Evolutionary conservation across 2,797 vertebrate species (phyloP).

Genomic region (Vireo griseus): DNA sequence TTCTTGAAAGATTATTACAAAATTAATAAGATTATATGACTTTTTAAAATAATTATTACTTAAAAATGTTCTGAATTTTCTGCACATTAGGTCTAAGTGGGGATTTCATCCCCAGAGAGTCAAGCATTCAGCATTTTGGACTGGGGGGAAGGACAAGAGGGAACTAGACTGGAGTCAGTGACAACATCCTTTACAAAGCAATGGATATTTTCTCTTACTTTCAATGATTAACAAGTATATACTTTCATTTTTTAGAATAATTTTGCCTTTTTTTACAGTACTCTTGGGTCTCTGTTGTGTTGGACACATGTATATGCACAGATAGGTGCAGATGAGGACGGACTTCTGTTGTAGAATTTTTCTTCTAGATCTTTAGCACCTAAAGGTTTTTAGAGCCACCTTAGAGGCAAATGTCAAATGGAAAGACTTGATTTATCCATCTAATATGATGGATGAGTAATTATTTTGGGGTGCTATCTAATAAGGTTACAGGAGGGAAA

Average conservation of each 20-base stretch:
- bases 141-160: background rate
- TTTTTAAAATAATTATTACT: accelerated
- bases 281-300: background rate
- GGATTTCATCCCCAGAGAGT: background rate
- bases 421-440: background rate
- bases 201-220: background rate
- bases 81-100: background rate
- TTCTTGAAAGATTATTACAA: background rate
- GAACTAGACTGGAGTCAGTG: accelerated
- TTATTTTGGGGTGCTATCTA: background rate
- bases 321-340: accelerated
- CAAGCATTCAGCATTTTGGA: background rate
- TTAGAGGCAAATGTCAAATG: background rate
- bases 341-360: background rate
- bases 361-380: background rate
- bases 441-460: background rate
- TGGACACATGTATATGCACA: accelerated
- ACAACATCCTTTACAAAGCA: background rate
- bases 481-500: background rate
- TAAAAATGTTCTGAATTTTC: background rate
- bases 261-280: background rate
- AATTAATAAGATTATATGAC: accelerated
- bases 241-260: background rate
- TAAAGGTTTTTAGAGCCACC: background rate
- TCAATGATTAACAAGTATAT: background rate